Base-by-base conservation (phyloP, 2,113 vertebrate species). In the Zapornia atra region DNA sequence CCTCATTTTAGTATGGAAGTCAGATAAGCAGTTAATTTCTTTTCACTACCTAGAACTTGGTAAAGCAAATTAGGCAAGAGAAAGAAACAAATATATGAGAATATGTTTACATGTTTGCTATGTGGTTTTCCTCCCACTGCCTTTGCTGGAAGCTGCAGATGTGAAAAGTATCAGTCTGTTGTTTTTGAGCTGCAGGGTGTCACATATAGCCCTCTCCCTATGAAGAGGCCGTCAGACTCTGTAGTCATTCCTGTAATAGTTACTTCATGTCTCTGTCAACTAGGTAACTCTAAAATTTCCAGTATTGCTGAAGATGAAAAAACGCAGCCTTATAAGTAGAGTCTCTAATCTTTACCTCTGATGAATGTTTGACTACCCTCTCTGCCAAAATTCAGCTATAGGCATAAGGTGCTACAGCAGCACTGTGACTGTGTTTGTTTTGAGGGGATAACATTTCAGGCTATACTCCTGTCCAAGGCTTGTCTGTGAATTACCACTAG, bases 181-280 rank as follows among this genome's bases (percentile, higher is more conserved):
- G 2, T 8, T 86, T 61, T n/a, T 29, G 10, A 65, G 7, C 16
- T 40, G 42, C 20, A 51, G 50, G 5, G 4, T 40, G 56, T 38
- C 4, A 1, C 48, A 8, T 28, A 44, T 28, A 66, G 15, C n/a
- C 6, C 1, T 57, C 15, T 63, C 36, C 5, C 14, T 14, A 2
- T 8, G 15, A 10, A 85, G 54, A 64, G 2, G 8, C 28, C 9
- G 82, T 86, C 53, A 42, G 31, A 29, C 71, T 68, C 12, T 63
- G 31, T 57, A 76, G 40, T 63, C 20, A 31, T 6, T 80, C 26
- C 9, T 80, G 42, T 54, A 56, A 56, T 53, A 65, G 21, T 36
- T 51, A 60, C 85, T 93, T 60, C 12, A 36, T 21, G 14, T 75
- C 20, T 76, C 12, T 66, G 18, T 59, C 57, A 54, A 13, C n/a